phyloP scores from a whole-genome alignment of 2,113 vertebrate genomes.

The Coracopsis vasa region DNA sequence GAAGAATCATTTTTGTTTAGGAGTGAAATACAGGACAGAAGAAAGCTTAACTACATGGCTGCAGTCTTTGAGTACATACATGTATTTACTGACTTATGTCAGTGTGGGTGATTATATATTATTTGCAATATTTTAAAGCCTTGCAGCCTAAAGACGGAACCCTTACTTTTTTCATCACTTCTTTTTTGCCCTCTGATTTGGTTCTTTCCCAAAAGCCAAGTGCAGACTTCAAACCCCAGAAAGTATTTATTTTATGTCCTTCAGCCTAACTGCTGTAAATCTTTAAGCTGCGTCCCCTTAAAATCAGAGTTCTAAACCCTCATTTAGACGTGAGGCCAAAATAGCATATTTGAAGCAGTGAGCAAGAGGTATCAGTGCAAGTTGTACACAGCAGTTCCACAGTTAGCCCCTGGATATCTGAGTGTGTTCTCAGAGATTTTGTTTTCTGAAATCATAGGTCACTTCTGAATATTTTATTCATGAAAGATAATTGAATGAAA shows the following conservation, averaged over 20 bases:
- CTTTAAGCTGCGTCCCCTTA: background rate
- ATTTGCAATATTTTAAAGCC: background rate
- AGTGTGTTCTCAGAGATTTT: background rate
- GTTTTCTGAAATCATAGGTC: background rate
- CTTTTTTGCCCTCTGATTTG: background rate
- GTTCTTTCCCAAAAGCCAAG: background rate
- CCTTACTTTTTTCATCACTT: background rate
- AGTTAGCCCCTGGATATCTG: background rate
- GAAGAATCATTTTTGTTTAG: background rate
- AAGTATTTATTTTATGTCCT: background rate
- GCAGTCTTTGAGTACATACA: background rate
- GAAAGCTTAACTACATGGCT: background rate
- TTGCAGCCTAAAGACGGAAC: background rate
- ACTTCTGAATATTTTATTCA: background rate
- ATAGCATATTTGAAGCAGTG: background rate
- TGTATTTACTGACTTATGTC: background rate
- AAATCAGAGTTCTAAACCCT: background rate
- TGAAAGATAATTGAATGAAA: constrained; percentile 3
- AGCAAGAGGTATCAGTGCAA: background rate
- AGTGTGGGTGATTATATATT: background rate
- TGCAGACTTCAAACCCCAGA: background rate
- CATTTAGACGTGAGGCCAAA: background rate
- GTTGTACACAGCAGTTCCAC: background rate
- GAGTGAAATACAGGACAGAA: background rate
- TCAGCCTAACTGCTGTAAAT: background rate